Conservation (phyloP, 1,140 invertebrate species). For the Homalodisca vitripennis region DNA sequence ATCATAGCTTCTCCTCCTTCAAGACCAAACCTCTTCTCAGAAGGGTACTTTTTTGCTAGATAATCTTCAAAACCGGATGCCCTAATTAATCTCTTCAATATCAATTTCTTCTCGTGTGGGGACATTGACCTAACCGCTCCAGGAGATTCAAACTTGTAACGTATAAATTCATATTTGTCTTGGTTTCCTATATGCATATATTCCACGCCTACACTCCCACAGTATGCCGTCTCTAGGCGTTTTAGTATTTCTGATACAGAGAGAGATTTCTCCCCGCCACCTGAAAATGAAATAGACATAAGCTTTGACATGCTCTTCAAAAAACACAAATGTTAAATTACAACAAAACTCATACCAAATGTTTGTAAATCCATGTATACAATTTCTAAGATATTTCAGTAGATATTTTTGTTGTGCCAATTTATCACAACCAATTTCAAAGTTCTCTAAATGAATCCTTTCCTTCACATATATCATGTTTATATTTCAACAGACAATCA, state of each 20-base stretch:
- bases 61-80: slow-evolving; percentile 83
- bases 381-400: no score
- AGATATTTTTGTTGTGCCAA: no score
- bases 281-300: slow-evolving; percentile 12
- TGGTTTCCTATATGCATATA: slow-evolving; percentile 19
- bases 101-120: slow-evolving; percentile 7
- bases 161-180: not conserved
- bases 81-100: not conserved
- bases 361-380: no score
- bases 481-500: no score
- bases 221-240: slow-evolving; percentile 23
- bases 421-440: no score
- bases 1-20: slow-evolving; percentile 99
- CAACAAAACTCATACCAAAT: not conserved
- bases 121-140: not conserved
- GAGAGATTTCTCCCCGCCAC: slow-evolving; percentile 11
- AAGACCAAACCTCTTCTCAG: slow-evolving; percentile 97
- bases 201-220: slow-evolving; percentile 25
- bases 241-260: slow-evolving; percentile 19
- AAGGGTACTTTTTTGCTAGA: slow-evolving; percentile 96
- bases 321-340: not conserved
- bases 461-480: no score
- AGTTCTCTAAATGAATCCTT: no score
- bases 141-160: slow-evolving; percentile 23
- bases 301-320: not conserved